Base-by-base conservation (phyloP, 2,797 vertebrate species). In the Knipowitschia caucasica region DNA sequence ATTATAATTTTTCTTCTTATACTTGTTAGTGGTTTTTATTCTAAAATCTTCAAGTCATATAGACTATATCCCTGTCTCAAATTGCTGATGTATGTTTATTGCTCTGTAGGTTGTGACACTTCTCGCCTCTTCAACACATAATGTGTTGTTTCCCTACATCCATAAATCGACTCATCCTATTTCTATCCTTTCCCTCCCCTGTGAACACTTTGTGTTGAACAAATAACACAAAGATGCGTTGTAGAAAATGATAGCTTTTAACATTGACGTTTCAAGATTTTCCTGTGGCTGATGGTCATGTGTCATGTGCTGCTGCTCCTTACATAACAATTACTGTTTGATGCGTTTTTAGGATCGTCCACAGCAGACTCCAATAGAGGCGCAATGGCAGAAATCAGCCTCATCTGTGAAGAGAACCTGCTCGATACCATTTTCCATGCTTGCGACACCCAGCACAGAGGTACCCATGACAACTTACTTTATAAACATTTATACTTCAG, bases 351-450 rank as follows among this genome's bases (percentile, higher is more conserved):
- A 82, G 86, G 80, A 53, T 56, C 68, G 14, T 55, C 73, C 1
- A 33, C 51, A 34, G 23, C 70, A 7, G 82, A 80, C 4, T 59
- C 30, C 47, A 79, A 55, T 68, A 81, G 72, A 12, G 86, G 89
- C 6, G 76, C 33, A 0, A 57, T 63, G 34, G 49, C 77, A 0
- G 83, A 92, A 1, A 69, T 87, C 53, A 90, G 83, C 47, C 67
- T 92, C 20, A 91, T 93, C 70, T 90, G 86, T 25, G 93, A 94
- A 36, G 93, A 95, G 62, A 92, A 95, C 51, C 69, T 94, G 7
- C 81, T 96, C 9, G 89, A 93, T 21, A 87, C 91, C 0, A 89
- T 96, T 67, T 96, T 95, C 80, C 86, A 81, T 29, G 92, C 89
- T 0, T 94, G 92, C 24, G 92, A 95, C 67, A 68, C 77, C 2